Evolutionary conservation across 2,888 invertebrate genomes (phyloP).

Genomic region (Melinopterus prodromus): DNA sequence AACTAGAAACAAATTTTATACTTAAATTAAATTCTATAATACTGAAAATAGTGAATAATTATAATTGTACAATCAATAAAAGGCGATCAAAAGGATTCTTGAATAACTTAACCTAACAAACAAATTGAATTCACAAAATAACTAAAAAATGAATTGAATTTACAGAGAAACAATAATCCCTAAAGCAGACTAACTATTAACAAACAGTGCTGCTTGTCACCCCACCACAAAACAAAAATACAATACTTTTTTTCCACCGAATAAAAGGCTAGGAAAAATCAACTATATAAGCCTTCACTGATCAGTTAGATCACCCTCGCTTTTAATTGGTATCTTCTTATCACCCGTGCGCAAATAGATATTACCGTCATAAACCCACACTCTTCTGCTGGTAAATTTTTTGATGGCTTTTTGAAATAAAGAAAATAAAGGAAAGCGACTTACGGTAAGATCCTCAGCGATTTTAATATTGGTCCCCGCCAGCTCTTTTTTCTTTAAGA

Average conservation of each 20-base stretch:
- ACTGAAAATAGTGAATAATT: conserved; percentile 4
- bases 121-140: not conserved
- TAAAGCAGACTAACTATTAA: not conserved
- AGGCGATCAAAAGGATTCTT: not conserved
- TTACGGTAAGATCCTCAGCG: conserved; percentile 4
- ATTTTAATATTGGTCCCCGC: not conserved
- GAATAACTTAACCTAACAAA: not conserved
- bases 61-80: not conserved
- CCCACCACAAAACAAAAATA: not conserved
- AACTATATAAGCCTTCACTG: not conserved
- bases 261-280: not conserved
- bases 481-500: not conserved
- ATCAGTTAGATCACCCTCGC: not conserved
- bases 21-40: not conserved
- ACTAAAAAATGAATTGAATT: not conserved
- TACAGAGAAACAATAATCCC: not conserved
- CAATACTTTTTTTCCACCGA: not conserved
- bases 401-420: conserved; percentile 4
- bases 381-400: not conserved
- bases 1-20: not conserved
- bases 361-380: not conserved
- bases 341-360: not conserved
- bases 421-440: conserved; percentile 4
- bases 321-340: not conserved
- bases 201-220: not conserved